Evolutionary conservation across 2,888 invertebrate species (phyloP), one percentile per base, ranked within the genome.

Genomic region (Apamea anceps): DNA sequence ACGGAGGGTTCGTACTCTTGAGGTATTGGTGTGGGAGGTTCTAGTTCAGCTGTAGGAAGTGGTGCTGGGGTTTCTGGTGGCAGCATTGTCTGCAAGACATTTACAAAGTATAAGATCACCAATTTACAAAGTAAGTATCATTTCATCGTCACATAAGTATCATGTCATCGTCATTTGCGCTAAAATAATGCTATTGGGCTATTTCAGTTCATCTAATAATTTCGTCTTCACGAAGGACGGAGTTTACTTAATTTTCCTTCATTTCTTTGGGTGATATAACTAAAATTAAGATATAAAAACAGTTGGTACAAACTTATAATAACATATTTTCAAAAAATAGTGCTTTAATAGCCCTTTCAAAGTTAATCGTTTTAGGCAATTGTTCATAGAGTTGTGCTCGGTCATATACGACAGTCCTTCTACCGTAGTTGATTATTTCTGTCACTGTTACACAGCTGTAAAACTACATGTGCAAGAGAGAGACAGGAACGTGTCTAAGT

Each of bases 1-100:
- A 96, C 94, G 62, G 97, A 97, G 77, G 97, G 96, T 84, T 96
- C 96, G 85, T 96, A 97, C 82, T 97, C 97, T 76, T 97, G 96
- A 73, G 97, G 97, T 85, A 97, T 92, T 4, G 97, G 97, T 4
- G 97, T 96, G 0, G 97, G 96, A 12, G 97, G 96, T 80, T 96
- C 95, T 84, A 96, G 84, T n/a, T 96, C 96, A 3, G 93, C 90
- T 15, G 75, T 63, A 0, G 85, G 84, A 10, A 80, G 65, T 0
- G 97, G 95, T 12, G 94, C 93, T 1, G 96, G 96, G 0, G 97
- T 96, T 60, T 96, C 96, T 1, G 95, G 95, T 12, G 95, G 93
- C 32, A 92, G 91, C 81, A 95, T 87, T 4, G 86, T 88, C 95
- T 94, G 86, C n/a, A 66, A 66, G 21, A 32, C 32, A 60, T n/a